Percentiles rank a stretch among this genome's conserved stretches.
Conservation (phyloP, 2,797 vertebrate genomes). For the Centropyge bicolor region DNA sequence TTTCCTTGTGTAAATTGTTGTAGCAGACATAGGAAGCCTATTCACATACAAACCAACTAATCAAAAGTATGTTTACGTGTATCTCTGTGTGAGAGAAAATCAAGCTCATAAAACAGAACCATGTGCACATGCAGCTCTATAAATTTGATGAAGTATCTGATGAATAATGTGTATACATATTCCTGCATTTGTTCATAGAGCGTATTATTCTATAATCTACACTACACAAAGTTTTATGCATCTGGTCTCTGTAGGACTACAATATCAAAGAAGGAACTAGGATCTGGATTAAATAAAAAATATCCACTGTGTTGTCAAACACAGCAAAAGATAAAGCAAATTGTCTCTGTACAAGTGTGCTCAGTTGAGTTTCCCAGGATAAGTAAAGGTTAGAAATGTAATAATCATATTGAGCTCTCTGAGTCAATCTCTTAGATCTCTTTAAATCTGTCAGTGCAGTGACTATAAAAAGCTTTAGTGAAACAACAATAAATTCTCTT, state of each 20-base stretch:
- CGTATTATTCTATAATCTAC: neutral
- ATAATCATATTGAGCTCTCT: neutral
- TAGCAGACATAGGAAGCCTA: neutral
- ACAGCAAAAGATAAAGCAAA: neutral
- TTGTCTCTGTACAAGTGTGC: neutral
- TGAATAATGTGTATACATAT: neutral
- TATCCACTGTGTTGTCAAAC: neutral
- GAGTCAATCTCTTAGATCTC: constrained; percentile 11
- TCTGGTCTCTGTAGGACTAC: neutral
- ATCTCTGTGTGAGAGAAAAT: neutral
- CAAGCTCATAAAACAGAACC: neutral
- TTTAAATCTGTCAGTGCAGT: constrained; percentile 15
- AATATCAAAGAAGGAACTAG: neutral
- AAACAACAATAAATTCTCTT: constrained; percentile 15
- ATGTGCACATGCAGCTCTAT: neutral
- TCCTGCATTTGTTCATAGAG: neutral
- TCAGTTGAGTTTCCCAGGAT: constrained; percentile 6
- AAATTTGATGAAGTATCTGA: neutral
- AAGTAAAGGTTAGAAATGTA: constrained; percentile 30
- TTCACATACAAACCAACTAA: neutral
- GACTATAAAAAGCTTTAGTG: neutral
- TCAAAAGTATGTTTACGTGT: neutral
- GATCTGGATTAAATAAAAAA: neutral
- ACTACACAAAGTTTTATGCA: neutral
- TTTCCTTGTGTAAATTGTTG: neutral